A percentile compares a stretch with the other conserved stretches of the same genome.
Evolutionary conservation across 2,797 vertebrate genomes (phyloP).

Genomic region (Myiothlypis coronata): DNA sequence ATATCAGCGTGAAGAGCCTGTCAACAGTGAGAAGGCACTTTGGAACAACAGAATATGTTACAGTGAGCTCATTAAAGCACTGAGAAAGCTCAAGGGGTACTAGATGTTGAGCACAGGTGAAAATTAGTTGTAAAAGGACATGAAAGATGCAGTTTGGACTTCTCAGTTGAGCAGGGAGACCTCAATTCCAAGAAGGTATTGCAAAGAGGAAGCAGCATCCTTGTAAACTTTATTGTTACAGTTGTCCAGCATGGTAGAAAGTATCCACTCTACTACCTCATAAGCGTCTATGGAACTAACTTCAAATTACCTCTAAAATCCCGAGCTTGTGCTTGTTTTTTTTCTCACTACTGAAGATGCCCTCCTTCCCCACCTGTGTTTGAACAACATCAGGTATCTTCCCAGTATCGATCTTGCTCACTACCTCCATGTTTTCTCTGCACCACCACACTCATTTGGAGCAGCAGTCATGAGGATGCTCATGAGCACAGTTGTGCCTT

Average conservation of each 20-base stretch:
- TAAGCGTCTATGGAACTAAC: neutral
- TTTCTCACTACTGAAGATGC: neutral
- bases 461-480: neutral
- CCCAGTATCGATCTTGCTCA: neutral
- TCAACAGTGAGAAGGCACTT: neutral
- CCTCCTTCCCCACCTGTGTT: neutral
- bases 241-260: neutral
- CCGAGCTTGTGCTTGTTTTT: neutral
- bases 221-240: neutral
- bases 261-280: neutral
- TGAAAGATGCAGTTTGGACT: neutral
- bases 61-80: neutral
- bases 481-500: neutral
- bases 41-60: neutral
- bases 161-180: neutral
- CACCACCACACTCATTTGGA: fast-evolving
- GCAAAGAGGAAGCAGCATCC: neutral
- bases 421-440: neutral
- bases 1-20: neutral
- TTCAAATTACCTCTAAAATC: neutral
- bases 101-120: neutral
- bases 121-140: neutral
- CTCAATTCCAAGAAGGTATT: neutral
- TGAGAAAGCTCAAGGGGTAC: neutral
- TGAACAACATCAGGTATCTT: neutral